These are phyloP conservation scores for Limnephilus lunatus DNA, from an alignment of 2,888 invertebrate species.

Conservation along the genomic window DNA sequence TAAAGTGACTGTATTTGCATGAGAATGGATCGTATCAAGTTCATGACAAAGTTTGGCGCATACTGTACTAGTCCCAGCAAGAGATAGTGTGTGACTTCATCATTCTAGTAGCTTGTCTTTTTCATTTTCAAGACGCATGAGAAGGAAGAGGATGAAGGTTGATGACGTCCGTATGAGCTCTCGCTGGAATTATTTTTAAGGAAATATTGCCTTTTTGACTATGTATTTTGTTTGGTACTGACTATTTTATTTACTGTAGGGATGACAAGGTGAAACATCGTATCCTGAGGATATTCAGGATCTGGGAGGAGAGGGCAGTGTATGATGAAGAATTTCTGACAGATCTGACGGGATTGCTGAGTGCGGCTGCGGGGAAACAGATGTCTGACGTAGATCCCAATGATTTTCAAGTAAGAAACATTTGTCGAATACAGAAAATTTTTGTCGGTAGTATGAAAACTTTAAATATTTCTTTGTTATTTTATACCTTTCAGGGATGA, in stretches of 20 bases:
- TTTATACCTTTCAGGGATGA: neutral
- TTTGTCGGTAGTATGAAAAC: neutral
- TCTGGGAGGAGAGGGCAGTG: constrained; percentile 95
- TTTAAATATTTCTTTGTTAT: neutral
- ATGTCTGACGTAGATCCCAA: constrained; percentile 80
- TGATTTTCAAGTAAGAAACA: constrained; percentile 83
- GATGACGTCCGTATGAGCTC: too few relatives aligned
- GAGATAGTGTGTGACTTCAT: too few relatives aligned
- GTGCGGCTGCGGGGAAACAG: constrained; percentile 85
- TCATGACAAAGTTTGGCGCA: too few relatives aligned
- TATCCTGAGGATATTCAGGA: constrained; percentile 93
- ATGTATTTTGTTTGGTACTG: too few relatives aligned
- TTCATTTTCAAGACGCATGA: too few relatives aligned
- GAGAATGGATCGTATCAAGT: too few relatives aligned
- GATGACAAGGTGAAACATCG: constrained; percentile 93
- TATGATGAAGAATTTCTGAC: constrained; percentile 94
- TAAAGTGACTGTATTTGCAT: too few relatives aligned
- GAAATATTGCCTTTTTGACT: too few relatives aligned
- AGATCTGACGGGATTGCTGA: constrained; percentile 90
- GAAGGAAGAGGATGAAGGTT: too few relatives aligned
- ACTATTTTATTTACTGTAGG: constrained; percentile 72
- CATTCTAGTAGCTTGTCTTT: too few relatives aligned
- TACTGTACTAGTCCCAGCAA: too few relatives aligned
- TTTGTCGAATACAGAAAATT: constrained; percentile 60
- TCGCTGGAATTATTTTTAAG: too few relatives aligned